A percentile compares a stretch with the other conserved stretches of the same genome.
phyloP scores from a whole-genome alignment of 2,888 invertebrate genomes.

The Drosophila testacea region DNA sequence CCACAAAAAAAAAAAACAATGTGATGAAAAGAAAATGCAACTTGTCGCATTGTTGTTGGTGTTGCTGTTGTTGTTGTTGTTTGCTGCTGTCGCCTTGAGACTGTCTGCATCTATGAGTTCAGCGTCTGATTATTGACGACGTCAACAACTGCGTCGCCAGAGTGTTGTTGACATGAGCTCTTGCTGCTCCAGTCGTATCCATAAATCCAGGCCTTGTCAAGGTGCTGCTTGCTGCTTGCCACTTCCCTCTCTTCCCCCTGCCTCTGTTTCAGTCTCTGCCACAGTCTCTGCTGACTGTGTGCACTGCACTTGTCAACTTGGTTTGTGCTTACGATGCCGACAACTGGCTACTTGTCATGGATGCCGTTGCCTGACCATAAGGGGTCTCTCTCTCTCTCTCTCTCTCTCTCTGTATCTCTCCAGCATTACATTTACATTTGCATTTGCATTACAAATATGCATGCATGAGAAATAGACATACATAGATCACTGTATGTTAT shows the following conservation, averaged over 20 bases:
- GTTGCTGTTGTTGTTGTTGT: slow-evolving; percentile 22
- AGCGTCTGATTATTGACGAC: slow-evolving; percentile 77
- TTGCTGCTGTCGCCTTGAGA: slow-evolving; percentile 69
- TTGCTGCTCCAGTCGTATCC: slow-evolving; percentile 36
- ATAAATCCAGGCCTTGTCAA: slow-evolving; percentile 66
- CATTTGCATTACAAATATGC: slow-evolving; percentile 60
- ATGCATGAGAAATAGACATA: slow-evolving; percentile 29
- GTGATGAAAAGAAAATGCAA: slow-evolving; percentile 67
- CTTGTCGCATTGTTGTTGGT: slow-evolving; percentile 39
- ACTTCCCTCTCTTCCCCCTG: slow-evolving; percentile 20
- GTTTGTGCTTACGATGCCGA: slow-evolving; percentile 55
- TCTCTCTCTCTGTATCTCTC: background rate
- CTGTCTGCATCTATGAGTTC: slow-evolving; percentile 64
- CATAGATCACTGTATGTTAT: too few relatives aligned
- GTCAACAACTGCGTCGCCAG: slow-evolving; percentile 62
- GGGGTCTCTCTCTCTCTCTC: slow-evolving; percentile 6
- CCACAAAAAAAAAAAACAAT: slow-evolving; percentile 22
- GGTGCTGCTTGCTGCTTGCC: slow-evolving; percentile 22
- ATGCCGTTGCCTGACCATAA: slow-evolving; percentile 49
- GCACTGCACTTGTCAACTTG: slow-evolving; percentile 76
- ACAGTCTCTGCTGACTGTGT: slow-evolving; percentile 50
- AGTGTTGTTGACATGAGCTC: slow-evolving; percentile 70
- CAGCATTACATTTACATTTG: too few relatives aligned
- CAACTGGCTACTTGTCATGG: slow-evolving; percentile 57
- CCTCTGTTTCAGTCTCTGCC: slow-evolving; percentile 24